phyloP scores from a whole-genome alignment of 2,797 vertebrate genomes.

The Orestias chungarensis region DNA sequence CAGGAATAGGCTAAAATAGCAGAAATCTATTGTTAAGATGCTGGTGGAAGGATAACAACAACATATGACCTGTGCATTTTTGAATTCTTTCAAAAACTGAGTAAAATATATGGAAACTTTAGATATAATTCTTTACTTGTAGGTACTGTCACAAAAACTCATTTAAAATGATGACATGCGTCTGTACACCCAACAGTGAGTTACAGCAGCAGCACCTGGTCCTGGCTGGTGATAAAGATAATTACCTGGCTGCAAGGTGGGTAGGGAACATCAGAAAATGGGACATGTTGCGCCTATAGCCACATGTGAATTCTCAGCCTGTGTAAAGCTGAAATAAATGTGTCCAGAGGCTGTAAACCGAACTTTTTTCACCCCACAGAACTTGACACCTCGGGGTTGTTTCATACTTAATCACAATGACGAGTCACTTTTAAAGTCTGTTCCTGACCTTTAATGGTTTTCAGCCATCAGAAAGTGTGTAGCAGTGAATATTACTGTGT shows the following conservation, averaged over 20 bases:
- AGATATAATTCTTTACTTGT: neutral
- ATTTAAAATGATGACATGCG: neutral
- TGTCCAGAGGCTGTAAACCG: neutral
- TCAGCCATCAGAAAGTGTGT: neutral
- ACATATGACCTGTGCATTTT: neutral
- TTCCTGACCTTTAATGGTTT: neutral
- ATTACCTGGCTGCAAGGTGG: neutral
- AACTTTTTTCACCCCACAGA: neutral
- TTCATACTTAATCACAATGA: neutral
- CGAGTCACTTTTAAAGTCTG: neutral
- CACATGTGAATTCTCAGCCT: neutral
- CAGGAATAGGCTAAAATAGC: neutral
- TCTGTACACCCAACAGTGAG: neutral
- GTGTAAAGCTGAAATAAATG: neutral
- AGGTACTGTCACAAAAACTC: neutral
- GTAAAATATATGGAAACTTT: neutral
- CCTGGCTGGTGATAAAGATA: neutral
- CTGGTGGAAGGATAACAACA: neutral
- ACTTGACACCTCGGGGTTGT: neutral
- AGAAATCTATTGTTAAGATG: neutral
- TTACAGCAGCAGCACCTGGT: neutral
- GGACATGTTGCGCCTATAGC: neutral
- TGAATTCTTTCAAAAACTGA: neutral
- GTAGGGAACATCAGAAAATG: neutral
- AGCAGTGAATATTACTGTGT: neutral